Conservation (phyloP, 2,888 invertebrate genomes). For the Pseudanteris insignis region DNA sequence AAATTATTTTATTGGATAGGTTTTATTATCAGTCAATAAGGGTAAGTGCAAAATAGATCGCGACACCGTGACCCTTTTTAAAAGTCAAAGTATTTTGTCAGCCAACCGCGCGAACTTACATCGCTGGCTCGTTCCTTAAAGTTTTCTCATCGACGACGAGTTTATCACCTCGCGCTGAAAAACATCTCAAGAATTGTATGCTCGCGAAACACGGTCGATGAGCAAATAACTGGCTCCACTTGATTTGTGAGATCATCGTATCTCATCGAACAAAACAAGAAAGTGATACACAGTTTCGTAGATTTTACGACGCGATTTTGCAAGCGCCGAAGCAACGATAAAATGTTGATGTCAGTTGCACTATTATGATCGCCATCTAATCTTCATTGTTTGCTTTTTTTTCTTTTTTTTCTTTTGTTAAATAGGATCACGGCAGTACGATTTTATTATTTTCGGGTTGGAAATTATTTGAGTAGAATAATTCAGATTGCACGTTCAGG, state of each 20-base stretch:
- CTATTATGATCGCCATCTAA: too few species aligned
- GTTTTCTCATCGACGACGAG: constrained; percentile 18
- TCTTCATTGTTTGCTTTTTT: too few species aligned
- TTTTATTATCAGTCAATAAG: constrained; percentile 27
- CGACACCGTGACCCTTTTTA: constrained; percentile 29
- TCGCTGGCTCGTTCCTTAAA: constrained; percentile 13
- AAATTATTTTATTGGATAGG: too few species aligned
- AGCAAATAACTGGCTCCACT: constrained; percentile 21
- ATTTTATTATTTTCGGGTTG: too few species aligned
- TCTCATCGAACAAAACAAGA: constrained; percentile 16
- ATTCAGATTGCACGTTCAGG: too few species aligned
- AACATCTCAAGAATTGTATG: constrained; percentile 17
- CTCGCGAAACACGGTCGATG: constrained; percentile 26
- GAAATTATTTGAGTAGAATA: too few species aligned
- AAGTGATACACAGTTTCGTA: constrained; percentile 9
- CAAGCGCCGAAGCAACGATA: too few species aligned
- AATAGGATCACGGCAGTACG: too few species aligned
- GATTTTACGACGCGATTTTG: constrained; percentile 9
- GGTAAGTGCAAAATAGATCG: constrained; percentile 23
- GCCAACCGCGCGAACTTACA: constrained; percentile 18
- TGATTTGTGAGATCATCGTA: constrained; percentile 25
- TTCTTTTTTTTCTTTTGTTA: too few species aligned
- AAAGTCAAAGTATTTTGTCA: constrained; percentile 16
- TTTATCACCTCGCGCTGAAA: constrained; percentile 26
- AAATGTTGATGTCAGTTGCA: too few species aligned